Conservation (phyloP, 2,113 vertebrate species). For the Solea solea region DNA sequence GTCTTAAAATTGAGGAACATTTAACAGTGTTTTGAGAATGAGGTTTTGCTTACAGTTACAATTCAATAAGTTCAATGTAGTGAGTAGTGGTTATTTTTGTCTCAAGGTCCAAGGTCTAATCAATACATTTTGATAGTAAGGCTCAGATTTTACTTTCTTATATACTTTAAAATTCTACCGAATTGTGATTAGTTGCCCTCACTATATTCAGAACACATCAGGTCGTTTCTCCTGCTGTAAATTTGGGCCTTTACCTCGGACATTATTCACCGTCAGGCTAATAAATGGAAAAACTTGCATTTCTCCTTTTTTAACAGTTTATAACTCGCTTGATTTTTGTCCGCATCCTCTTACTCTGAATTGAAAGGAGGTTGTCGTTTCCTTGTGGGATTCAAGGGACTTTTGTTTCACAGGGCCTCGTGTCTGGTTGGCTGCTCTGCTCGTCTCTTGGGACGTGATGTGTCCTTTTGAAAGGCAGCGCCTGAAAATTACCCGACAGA, state of each 20-base stretch:
- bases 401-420: slow-evolving; percentile 48
- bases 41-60: neutral
- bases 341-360: neutral
- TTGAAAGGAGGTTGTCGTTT: slow-evolving; percentile 7
- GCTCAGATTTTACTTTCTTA: no score
- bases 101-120: neutral
- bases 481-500: slow-evolving; percentile 12
- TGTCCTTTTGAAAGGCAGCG: slow-evolving; percentile 11
- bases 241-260: neutral
- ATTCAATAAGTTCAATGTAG: no score
- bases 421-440: slow-evolving; percentile 4
- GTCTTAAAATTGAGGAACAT: neutral
- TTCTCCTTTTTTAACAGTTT: no score
- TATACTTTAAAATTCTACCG: no score
- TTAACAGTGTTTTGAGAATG: neutral
- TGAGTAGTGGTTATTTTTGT: neutral
- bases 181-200: no score
- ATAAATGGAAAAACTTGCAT: no score
- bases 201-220: neutral
- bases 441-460: slow-evolving; percentile 17
- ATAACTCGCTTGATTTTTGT: neutral
- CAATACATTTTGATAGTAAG: no score
- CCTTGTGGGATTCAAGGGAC: slow-evolving; percentile 53
- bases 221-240: neutral
- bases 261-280: neutral